These are phyloP conservation scores for Rhincodon typus DNA, from an alignment of 2,797 vertebrate species.

Conservation along the genomic window DNA sequence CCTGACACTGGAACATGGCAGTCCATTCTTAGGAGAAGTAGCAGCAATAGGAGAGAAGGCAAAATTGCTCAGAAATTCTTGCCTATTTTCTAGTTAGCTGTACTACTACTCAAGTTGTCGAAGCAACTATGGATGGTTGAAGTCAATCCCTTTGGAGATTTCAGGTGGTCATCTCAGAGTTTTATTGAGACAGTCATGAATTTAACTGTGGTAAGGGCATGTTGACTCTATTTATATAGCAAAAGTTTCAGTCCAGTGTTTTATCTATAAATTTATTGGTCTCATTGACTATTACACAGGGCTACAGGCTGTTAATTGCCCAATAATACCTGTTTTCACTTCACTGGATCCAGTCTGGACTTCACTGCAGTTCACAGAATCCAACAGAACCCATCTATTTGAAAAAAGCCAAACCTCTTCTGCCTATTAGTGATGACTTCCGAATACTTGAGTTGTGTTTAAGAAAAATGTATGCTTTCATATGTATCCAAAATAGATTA, in stretches of 20 bases:
- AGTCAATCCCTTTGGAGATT: background rate
- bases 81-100: background rate
- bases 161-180: background rate
- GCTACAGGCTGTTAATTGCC: background rate
- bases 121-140: background rate
- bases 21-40: background rate
- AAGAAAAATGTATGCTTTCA: background rate
- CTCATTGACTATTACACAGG: background rate
- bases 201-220: background rate
- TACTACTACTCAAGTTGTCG: background rate
- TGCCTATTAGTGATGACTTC: background rate
- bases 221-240: background rate
- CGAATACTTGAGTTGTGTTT: background rate
- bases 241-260: background rate
- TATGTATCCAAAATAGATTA: background rate
- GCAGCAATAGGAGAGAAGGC: background rate
- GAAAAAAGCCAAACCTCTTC: background rate
- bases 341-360: background rate
- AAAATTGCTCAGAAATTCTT: background rate
- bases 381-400: background rate
- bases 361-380: background rate
- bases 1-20: background rate
- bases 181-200: background rate
- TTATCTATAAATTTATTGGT: background rate
- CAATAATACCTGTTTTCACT: background rate